Percentiles rank a stretch among this genome's conserved stretches.
Conservation (phyloP, 2,113 vertebrate species). For the Hydrolagus affinis region DNA sequence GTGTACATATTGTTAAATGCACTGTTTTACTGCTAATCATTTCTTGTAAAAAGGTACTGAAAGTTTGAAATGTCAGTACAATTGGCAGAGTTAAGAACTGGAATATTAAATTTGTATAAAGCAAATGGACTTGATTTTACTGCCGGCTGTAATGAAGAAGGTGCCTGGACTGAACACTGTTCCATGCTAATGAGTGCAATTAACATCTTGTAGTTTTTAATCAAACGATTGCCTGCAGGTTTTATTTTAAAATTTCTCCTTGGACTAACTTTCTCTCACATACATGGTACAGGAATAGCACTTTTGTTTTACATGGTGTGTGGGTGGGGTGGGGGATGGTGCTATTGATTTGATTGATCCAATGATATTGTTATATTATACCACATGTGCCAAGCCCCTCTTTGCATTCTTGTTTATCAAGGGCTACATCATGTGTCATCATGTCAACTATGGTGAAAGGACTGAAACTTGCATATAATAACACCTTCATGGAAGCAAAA, state of each 20-base stretch:
- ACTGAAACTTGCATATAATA: neutral
- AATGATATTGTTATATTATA: neutral
- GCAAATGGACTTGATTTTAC: neutral
- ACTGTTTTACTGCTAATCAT: neutral
- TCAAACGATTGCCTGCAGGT: neutral
- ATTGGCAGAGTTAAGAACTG: constrained; percentile 9
- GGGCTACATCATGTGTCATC: constrained; percentile 19
- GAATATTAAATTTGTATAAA: neutral
- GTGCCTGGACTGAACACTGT: neutral
- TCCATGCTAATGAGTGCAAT: neutral
- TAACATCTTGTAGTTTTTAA: neutral
- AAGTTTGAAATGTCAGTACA: constrained; percentile 8
- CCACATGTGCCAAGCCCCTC: neutral
- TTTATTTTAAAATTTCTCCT: constrained; percentile 9
- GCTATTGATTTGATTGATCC: neutral
- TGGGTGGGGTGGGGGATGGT: too few relatives aligned
- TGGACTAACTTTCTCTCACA: neutral
- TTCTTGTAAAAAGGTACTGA: neutral
- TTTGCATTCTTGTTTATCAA: neutral
- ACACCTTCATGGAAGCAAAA: neutral
- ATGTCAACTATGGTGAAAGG: constrained; percentile 1
- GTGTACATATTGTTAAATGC: constrained; percentile 8
- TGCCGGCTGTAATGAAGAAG: neutral
- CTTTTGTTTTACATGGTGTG: neutral
- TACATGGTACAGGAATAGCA: neutral